A percentile compares a stretch with the other conserved stretches of the same genome.
Conservation (phyloP, 2,888 invertebrate species). For the Gasteruption jaculator region DNA sequence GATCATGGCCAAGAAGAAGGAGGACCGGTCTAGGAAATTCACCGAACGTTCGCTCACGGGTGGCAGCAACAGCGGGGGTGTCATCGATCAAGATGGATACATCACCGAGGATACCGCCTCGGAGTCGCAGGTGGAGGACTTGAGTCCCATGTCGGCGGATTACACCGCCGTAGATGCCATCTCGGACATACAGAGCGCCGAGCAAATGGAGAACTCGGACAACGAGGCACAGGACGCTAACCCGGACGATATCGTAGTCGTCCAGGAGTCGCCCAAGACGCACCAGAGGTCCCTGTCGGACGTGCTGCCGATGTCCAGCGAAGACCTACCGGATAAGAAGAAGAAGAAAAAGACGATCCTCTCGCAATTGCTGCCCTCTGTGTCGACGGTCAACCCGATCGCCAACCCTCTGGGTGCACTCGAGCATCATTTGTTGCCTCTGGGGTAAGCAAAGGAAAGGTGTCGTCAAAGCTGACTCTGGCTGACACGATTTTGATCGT, state of each 20-base stretch:
- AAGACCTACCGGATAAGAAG: constrained; percentile 45
- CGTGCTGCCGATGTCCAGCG: constrained; percentile 33
- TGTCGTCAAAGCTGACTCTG: constrained; percentile 3
- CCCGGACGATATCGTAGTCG: constrained; percentile 39
- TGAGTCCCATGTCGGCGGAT: constrained; percentile 46
- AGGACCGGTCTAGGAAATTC: constrained; percentile 46
- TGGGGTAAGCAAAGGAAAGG: constrained; percentile 49
- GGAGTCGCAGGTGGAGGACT: constrained; percentile 46
- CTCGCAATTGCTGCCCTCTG: constrained; percentile 63
- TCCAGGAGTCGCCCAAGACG: constrained; percentile 40
- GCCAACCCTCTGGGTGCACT: constrained; percentile 61
- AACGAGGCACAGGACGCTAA: constrained; percentile 34
- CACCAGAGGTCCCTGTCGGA: constrained; percentile 53
- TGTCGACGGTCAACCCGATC: constrained; percentile 48
- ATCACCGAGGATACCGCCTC: constrained; percentile 46
- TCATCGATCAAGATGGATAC: constrained; percentile 41
- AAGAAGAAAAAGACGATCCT: constrained; percentile 64
- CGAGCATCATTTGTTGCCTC: constrained; percentile 68
- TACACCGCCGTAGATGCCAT: constrained; percentile 46
- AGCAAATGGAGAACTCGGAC: constrained; percentile 37
- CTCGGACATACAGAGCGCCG: constrained; percentile 29
- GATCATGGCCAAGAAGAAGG: constrained; percentile 38
- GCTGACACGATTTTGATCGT: no score
- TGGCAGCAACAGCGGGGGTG: constrained; percentile 23
- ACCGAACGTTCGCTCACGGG: constrained; percentile 32